Evolutionary conservation across 2,888 invertebrate species (phyloP).

Genomic region (Galerucella calmariensis): DNA sequence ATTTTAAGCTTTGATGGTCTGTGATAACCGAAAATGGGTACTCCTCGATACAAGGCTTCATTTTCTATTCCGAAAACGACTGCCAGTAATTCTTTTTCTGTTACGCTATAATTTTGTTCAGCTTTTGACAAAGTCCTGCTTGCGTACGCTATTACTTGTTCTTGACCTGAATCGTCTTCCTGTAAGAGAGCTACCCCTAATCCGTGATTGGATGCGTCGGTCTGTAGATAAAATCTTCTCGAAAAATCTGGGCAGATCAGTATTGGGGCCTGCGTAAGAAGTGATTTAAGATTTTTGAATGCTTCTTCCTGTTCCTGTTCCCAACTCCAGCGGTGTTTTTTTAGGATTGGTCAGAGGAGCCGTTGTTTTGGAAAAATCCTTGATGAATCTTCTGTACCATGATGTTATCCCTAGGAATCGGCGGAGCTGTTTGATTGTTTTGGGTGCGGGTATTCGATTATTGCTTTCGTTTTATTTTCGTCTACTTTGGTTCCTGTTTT

Average conservation of each 20-base stretch:
- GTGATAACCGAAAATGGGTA: constrained; percentile 48
- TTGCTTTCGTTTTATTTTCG: neutral
- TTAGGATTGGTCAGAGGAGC: constrained; percentile 12
- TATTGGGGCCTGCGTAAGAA: constrained; percentile 19
- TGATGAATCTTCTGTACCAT: constrained; percentile 29
- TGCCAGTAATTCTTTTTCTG: constrained; percentile 51
- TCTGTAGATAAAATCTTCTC: constrained; percentile 44
- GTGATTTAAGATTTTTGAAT: constrained; percentile 6
- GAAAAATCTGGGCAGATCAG: constrained; percentile 44
- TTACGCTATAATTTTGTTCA: constrained; percentile 43
- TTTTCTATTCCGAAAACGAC: constrained; percentile 50
- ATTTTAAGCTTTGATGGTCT: constrained; percentile 48
- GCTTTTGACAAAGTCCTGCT: constrained; percentile 38
- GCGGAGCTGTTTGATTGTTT: neutral
- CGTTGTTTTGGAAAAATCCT: constrained; percentile 12
- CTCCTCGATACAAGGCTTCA: too few relatives aligned
- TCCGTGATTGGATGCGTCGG: constrained; percentile 44
- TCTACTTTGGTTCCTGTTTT: neutral
- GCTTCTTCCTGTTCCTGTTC: constrained; percentile 7
- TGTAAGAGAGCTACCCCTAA: constrained; percentile 49
- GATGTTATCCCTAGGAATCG: constrained; percentile 23
- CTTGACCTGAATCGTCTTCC: too few relatives aligned
- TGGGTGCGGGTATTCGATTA: neutral
- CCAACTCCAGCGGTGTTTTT: constrained; percentile 14
- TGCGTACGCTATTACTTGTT: constrained; percentile 44